These are phyloP conservation scores for Brachionus paranguensis DNA, from an alignment of 1,140 invertebrate species.

Conservation along the genomic window DNA sequence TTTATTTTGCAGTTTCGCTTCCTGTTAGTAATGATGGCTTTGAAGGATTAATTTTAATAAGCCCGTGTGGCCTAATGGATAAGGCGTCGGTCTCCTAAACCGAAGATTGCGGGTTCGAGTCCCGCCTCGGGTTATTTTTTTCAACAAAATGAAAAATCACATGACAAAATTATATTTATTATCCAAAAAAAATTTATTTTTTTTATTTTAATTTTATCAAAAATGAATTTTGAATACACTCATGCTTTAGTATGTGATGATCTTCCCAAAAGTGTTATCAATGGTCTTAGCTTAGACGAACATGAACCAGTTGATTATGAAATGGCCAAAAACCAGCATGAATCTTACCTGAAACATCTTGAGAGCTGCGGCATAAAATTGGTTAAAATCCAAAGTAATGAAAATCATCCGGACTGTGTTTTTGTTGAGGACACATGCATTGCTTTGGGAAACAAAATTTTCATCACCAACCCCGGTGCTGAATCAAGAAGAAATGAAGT, in stretches of 20 bases:
- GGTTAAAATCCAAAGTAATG: background rate
- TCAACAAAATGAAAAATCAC: background rate
- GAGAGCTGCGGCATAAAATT: background rate
- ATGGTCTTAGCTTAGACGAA: background rate
- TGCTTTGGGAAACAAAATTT: background rate
- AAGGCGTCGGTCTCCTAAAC: constrained; percentile 58
- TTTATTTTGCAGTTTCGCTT: no score
- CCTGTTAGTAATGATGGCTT: no score
- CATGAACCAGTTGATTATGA: constrained; percentile 4
- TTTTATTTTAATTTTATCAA: background rate
- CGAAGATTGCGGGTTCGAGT: constrained; percentile 56
- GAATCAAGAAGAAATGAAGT: background rate
- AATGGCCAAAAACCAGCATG: background rate
- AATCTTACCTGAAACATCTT: background rate
- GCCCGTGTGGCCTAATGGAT: constrained; percentile 55
- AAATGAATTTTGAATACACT: constrained; percentile 29
- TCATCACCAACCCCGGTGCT: constrained; percentile 2
- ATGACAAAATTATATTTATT: background rate
- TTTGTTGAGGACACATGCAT: constrained; percentile 26
- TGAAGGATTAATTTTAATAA: background rate
- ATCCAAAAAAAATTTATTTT: background rate
- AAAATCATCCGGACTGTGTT: constrained; percentile 22
- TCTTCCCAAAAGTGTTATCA: background rate
- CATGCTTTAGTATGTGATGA: constrained; percentile 12
- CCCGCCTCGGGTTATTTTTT: constrained; percentile 46